Percentiles rank a stretch among this genome's conserved stretches.
These are phyloP conservation scores for Drosophila pseudotakahashii DNA, from an alignment of 2,888 invertebrate genomes.

Conservation along the genomic window DNA sequence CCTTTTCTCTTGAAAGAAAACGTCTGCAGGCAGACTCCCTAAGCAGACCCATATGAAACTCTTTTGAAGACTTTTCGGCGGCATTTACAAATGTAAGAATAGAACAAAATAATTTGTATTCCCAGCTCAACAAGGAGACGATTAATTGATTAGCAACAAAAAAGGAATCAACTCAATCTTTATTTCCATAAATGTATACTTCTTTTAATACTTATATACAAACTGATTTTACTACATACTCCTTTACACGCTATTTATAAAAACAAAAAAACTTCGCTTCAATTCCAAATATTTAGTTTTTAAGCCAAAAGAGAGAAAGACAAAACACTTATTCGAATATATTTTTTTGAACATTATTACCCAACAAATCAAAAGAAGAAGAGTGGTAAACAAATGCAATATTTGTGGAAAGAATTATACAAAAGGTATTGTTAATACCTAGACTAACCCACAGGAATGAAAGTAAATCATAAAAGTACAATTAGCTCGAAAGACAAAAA, in stretches of 20 bases:
- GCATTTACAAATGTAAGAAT: conserved; percentile 52
- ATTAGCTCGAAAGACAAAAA: conserved; percentile 32
- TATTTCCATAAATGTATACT: conserved; percentile 66
- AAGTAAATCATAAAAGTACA: conserved; percentile 65
- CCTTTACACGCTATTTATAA: conserved; percentile 19
- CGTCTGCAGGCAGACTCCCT: conserved; percentile 75
- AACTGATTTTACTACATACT: conserved; percentile 44
- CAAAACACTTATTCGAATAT: conserved; percentile 49
- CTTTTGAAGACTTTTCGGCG: conserved; percentile 60
- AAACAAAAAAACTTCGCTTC: conserved; percentile 66
- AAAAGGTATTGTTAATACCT: conserved; percentile 15
- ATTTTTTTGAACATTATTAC: conserved; percentile 47
- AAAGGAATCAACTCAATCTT: conserved; percentile 34
- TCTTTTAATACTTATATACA: conserved; percentile 52
- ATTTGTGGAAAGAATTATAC: conserved; percentile 14
- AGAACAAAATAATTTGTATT: conserved; percentile 36
- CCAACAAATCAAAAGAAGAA: conserved; percentile 27
- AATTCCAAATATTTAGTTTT: conserved; percentile 75
- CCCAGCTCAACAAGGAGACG: conserved; percentile 40
- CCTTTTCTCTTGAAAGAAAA: conserved; percentile 58
- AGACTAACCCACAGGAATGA: conserved; percentile 45
- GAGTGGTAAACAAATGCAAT: conserved; percentile 57
- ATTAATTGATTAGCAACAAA: conserved; percentile 29
- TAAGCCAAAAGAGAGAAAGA: conserved; percentile 48
- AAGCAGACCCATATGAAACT: conserved; percentile 28